These are phyloP conservation scores for Motacilla tschutschensis DNA, from an alignment of 2,113 vertebrate genomes.

Conservation along the genomic window DNA sequence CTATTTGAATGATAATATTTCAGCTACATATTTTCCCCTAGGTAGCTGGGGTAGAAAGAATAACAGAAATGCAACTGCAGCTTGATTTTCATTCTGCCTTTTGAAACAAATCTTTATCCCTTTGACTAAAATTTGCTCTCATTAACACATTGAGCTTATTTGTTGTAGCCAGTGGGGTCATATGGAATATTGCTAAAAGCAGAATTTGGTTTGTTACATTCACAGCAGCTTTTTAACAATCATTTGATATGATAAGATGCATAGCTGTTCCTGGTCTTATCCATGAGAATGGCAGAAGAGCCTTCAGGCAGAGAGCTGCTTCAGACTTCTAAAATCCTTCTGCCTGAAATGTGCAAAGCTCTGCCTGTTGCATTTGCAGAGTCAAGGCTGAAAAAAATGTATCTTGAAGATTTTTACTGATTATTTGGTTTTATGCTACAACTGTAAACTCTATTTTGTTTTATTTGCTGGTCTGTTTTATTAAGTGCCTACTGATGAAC, in stretches of 20 bases:
- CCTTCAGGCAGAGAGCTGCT: background rate
- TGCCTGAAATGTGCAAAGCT: background rate
- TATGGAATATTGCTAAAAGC: background rate
- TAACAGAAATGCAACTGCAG: background rate
- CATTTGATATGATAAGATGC: background rate
- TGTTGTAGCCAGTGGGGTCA: background rate
- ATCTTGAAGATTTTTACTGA: background rate
- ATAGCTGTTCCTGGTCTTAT: background rate
- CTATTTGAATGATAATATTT: background rate
- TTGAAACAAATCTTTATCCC: background rate
- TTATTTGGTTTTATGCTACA: background rate
- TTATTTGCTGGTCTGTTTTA: conserved; percentile 30
- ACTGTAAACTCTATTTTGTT: background rate
- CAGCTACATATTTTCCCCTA: background rate
- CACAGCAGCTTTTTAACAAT: background rate
- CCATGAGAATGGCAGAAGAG: background rate
- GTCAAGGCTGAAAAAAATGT: background rate
- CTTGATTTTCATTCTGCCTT: background rate
- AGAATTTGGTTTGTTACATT: background rate
- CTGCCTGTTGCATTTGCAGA: background rate
- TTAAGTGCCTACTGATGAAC: conserved; percentile 3
- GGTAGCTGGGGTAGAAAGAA: background rate
- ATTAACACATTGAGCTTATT: background rate
- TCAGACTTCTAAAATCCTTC: background rate
- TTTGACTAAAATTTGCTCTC: background rate